Conservation (phyloP, 1,140 invertebrate species). For the Triops cancriformis region DNA sequence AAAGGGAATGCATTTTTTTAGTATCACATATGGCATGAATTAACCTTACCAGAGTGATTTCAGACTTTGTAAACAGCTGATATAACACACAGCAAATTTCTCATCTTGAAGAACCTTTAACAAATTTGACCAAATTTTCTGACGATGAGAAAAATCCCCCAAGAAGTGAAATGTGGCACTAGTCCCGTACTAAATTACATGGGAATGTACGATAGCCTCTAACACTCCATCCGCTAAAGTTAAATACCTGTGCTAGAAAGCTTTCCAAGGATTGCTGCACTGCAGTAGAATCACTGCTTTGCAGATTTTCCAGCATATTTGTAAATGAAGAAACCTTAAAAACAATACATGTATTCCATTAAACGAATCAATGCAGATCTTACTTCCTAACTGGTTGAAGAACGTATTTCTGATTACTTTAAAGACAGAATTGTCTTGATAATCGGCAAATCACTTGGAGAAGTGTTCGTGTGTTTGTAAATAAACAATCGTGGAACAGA, state of each 20-base stretch:
- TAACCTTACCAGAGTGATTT: constrained; percentile 17
- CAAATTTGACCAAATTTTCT: background rate
- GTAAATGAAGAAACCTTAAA: too few relatives aligned
- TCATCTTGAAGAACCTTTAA: constrained; percentile 14
- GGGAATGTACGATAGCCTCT: background rate
- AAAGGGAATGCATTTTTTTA: background rate
- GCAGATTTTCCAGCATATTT: background rate
- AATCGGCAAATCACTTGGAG: too few relatives aligned
- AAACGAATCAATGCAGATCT: too few relatives aligned
- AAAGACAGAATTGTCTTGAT: too few relatives aligned
- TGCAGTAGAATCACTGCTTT: background rate
- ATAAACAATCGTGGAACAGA: too few relatives aligned
- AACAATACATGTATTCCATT: too few relatives aligned
- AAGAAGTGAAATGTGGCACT: background rate
- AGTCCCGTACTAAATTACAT: background rate
- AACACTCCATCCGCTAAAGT: background rate
- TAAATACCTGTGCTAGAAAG: background rate
- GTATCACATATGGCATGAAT: background rate
- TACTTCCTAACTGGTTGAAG: too few relatives aligned
- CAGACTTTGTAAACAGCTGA: constrained; percentile 13
- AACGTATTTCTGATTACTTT: too few relatives aligned
- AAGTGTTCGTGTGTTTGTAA: too few relatives aligned
- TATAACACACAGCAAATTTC: background rate
- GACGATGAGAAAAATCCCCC: background rate
- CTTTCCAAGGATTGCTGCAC: background rate